Base-by-base conservation (phyloP, 2,113 vertebrate genomes). In the Tragelaphus strepsiceros region DNA sequence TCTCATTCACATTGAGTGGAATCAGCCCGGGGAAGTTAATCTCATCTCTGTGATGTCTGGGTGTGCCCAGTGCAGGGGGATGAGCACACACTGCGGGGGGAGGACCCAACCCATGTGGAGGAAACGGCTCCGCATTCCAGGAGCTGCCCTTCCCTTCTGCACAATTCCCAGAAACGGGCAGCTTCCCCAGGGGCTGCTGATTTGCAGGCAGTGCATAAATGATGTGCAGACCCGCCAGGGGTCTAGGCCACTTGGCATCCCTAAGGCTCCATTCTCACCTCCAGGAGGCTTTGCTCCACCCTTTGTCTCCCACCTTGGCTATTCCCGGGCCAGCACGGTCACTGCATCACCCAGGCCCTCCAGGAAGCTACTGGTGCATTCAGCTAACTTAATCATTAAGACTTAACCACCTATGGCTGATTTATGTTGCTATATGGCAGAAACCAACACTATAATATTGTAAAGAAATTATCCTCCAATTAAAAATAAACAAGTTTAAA, bases 121-220 rank as follows among this genome's bases (percentile, higher is more conserved):
- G 97, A 98, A 98, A 97, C 26, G 49, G 95, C 97, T 97, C 58
- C 78, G 74, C 97, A 96, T 98, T 98, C 98, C 97, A 97, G 88
- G 83, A 95, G 96, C 96, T 96, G 97, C 97, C 97, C 97, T 97
- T 96, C 94, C 97, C 98, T 96, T 98, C 95, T 90, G 97, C 90
- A 98, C 98, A 98, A 98, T 98, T 98, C 95, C 97, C 97, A 98
- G 98, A 98, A 98, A 97, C 15, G 92, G 96, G 98, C 97, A 97
- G 97, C 91, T 95, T 92, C 94, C 91, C 97, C 49, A 21, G 35
- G 85, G 88, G 90, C 85, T 62, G 51, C 91, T 93, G 95, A 89
- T 91, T 92, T 84, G 74, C 51, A 51, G 58, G 81, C 58, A n/a
- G 11, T 21, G 32, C 22, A n/a, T 32, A 88, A 64, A 49, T 32